These are phyloP conservation scores for Acanthosoma haemorrhoidale DNA, from an alignment of 2,888 invertebrate species.

Conservation along the genomic window DNA sequence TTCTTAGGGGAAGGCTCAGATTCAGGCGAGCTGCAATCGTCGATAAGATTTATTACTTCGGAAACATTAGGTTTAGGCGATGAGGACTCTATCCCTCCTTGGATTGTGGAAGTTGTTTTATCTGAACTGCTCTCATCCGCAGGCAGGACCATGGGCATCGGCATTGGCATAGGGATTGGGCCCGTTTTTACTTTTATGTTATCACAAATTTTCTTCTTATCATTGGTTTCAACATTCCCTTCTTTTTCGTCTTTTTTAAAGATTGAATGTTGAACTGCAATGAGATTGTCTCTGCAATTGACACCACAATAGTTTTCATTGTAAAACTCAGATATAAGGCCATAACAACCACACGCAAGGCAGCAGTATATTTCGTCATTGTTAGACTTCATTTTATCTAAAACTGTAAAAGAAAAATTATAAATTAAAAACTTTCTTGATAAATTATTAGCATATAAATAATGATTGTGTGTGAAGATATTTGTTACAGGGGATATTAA, in stretches of 20 bases:
- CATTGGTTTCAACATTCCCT: background rate
- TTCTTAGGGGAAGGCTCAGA: slow-evolving; percentile 8
- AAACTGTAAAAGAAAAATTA: background rate
- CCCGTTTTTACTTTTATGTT: background rate
- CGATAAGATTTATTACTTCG: background rate
- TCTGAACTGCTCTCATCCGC: background rate
- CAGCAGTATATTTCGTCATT: slow-evolving; percentile 64
- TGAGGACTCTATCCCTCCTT: background rate
- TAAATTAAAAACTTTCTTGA: background rate
- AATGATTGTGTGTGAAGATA: no score
- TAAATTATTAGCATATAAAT: no score
- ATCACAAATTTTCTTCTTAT: slow-evolving; percentile 13
- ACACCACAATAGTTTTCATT: slow-evolving; percentile 70
- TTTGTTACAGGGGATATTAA: no score
- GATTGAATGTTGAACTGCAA: slow-evolving; percentile 26
- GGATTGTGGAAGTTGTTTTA: background rate
- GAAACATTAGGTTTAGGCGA: background rate
- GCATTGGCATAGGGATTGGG: background rate
- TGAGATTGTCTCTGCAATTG: slow-evolving; percentile 56
- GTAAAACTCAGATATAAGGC: slow-evolving; percentile 75
- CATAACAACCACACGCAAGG: slow-evolving; percentile 78
- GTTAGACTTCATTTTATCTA: background rate
- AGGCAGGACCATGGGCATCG: no score
- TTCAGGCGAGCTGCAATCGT: background rate
- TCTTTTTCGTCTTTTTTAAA: slow-evolving; percentile 20